Base-by-base conservation (phyloP, 1,140 invertebrate species). In the Drosophila tropicalis region DNA sequence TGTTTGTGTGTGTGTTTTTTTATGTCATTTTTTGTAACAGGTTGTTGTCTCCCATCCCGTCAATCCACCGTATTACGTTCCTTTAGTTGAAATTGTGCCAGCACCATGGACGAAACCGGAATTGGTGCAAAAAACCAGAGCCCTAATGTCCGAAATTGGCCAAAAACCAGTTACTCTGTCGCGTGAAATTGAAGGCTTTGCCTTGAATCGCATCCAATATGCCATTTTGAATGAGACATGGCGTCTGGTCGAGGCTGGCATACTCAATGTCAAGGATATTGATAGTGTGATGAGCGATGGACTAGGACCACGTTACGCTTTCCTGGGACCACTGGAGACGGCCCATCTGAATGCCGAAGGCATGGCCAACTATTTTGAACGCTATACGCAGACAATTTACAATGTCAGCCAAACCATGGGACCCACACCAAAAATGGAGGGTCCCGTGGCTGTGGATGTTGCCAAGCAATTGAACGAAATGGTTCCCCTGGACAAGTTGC, bases 31-130 rank as follows among this genome's bases (percentile, higher is more conserved):
- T 47, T 51, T 36, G 57, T 47, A 73, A 58, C 67, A 93, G 92
- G 76, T 92, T 22, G 69, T 93, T 15, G 92, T 93, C 40, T 96
- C 97, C 6, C 98, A 99, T 93, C 98, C 98, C 36, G 97, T 99
- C 1, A 99, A 99, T 93, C 98, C 98, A 54, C 98, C 98, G 0
- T 99, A 99, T 90, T 99, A 98, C 91, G 96, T 98, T 7, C 98
- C 97, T 0, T 92, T 99, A 34, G 97, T 99, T 1, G 98, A 99
- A 93, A 94, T 99, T 41, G 97, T 99, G 1, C 98, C 98, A 1
- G 96, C 97, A 0, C 96, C 97, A 4, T 98, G 97, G 97, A 97
- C 96, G 0, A 94, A 95, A 39, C 93, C 94, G 0, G 91, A 92
- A 77, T 74, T 90, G 19, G 89, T 92, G 36, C 29, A 67, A 17